Conservation (phyloP, 2,888 invertebrate species). For the Ichneumoninae sp. region DNA sequence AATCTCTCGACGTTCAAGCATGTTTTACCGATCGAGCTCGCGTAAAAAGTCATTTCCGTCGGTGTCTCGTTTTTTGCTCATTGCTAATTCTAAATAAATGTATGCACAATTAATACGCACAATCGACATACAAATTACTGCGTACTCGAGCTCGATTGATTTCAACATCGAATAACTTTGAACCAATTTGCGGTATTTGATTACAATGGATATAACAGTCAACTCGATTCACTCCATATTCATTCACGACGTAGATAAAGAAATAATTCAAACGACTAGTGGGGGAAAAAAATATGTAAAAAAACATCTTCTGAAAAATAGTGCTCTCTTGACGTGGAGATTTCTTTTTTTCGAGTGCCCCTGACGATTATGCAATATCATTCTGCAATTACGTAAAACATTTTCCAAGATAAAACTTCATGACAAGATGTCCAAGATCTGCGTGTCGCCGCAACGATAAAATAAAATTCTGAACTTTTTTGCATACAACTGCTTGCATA, state of each 20-base stretch:
- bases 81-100: background rate
- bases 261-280: background rate
- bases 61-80: background rate
- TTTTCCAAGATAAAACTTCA: constrained; percentile 14
- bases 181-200: constrained; percentile 24
- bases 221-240: background rate
- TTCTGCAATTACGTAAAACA: constrained; percentile 36
- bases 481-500: background rate
- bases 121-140: constrained; percentile 29
- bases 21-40: constrained; percentile 39
- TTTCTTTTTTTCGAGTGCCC: background rate
- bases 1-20: background rate
- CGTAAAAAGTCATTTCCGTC: background rate
- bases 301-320: too few relatives aligned
- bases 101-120: constrained; percentile 5
- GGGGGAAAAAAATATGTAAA: background rate
- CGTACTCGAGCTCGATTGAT: constrained; percentile 1
- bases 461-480: constrained; percentile 6
- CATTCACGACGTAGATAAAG: background rate
- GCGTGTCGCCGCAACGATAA: background rate
- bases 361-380: constrained; percentile 42
- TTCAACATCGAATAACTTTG: constrained; percentile 17
- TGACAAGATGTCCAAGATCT: background rate
- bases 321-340: too few relatives aligned
- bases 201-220: constrained; percentile 6